Evolutionary conservation across 2,888 invertebrate species (phyloP), one percentile per base, ranked within the genome.

Genomic region (Formica aserva): DNA sequence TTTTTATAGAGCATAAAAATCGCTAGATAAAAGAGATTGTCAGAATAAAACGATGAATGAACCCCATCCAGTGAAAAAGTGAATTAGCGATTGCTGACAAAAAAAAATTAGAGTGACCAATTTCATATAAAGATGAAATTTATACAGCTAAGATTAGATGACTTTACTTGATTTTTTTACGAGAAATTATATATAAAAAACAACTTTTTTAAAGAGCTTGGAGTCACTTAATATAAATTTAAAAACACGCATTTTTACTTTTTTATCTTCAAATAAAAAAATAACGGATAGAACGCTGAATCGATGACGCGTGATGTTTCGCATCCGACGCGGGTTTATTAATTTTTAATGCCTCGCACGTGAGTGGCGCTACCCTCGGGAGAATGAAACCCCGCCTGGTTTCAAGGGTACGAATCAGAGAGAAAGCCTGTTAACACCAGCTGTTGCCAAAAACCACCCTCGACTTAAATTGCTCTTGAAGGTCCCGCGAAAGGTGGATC

Each of bases 401-500:
- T 85, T 71, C 78, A 77, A 82, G 86, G 87, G 85, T 82, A 82
- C 72, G 80, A 83, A 88, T 85, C 76, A 86, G 84, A 85, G 77
- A 86, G 82, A 84, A 88, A 88, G 83, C 87, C 89, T 90, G 92
- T 92, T 92, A 91, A 92, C 90, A 91, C 89, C 92, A 90, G 92
- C 88, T 92, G 92, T 89, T 92, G 87, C 89, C 88, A 89, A 91
- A 91, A 90, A 88, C 87, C 85, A 90, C 89, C 85, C 82, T 84
- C 74, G 65, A 52, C 77, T 81, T 66, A 82, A 83, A 89, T 87
- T 86, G 82, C 82, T 74, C 86, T 88, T 84, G 77, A 84, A 75
- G 80, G 66, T 57, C 29, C 48, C 32, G 69, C 69, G 66, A 84
- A 78, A 77, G 67, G 82, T 77, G 67, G 62, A 62, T 45, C 63